Evolutionary conservation across 2,888 invertebrate genomes (phyloP).

Genomic region (Leucoma salicis): DNA sequence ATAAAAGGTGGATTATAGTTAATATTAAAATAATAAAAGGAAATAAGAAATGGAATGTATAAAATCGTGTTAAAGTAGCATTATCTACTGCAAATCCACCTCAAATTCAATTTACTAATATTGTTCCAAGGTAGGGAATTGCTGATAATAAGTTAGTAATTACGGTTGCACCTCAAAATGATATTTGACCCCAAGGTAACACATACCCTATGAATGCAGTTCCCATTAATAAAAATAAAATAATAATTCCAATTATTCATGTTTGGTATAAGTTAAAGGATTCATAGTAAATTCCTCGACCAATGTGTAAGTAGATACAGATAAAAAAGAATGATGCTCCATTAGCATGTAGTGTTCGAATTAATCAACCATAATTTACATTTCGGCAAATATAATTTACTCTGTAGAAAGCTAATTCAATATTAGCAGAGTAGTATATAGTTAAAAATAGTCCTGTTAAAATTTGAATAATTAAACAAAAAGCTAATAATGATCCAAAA

Average conservation of each 20-base stretch:
- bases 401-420: slow-evolving; percentile 84
- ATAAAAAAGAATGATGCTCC: slow-evolving; percentile 89
- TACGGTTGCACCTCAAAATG: slow-evolving; percentile 90
- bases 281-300: slow-evolving; percentile 82
- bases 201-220: slow-evolving; percentile 91
- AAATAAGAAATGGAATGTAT: slow-evolving; percentile 87
- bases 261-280: slow-evolving; percentile 78
- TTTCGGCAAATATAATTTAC: slow-evolving; percentile 87
- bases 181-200: slow-evolving; percentile 90
- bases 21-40: slow-evolving; percentile 85
- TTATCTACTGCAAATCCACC: slow-evolving; percentile 89
- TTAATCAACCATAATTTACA: slow-evolving; percentile 86
- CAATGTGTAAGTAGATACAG: slow-evolving; percentile 86
- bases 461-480: slow-evolving; percentile 86
- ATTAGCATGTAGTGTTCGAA: slow-evolving; percentile 86
- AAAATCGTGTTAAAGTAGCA: slow-evolving; percentile 89
- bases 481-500: slow-evolving; percentile 85
- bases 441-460: slow-evolving; percentile 86
- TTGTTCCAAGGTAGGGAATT: slow-evolving; percentile 85
- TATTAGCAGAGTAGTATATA: slow-evolving; percentile 86
- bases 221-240: slow-evolving; percentile 86
- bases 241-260: slow-evolving; percentile 85
- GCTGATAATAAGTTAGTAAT: slow-evolving; percentile 89
- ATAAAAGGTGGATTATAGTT: slow-evolving; percentile 85
- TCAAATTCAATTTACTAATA: slow-evolving; percentile 87